Conservation (phyloP, 2,113 vertebrate species). For the Propithecus coquereli region DNA sequence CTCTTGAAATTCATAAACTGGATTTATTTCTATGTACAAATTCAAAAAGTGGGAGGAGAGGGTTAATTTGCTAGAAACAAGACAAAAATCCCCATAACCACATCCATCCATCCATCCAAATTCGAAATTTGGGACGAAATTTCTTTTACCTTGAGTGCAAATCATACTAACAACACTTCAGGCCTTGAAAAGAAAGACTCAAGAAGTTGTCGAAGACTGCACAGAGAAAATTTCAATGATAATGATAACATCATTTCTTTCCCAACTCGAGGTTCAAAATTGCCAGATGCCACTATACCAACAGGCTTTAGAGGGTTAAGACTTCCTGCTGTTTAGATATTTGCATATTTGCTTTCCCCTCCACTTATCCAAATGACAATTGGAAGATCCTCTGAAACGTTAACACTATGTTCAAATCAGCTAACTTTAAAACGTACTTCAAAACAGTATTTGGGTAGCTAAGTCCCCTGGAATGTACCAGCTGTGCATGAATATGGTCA, state of each 20-base stretch:
- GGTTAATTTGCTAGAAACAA: constrained; percentile 29
- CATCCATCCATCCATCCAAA: not conserved
- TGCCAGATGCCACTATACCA: constrained; percentile 18
- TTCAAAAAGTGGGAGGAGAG: not conserved
- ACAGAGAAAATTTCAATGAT: not conserved
- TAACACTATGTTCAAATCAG: constrained; percentile 17
- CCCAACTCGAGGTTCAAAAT: constrained; percentile 26
- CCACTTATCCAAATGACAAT: constrained; percentile 36
- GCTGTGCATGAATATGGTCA: not conserved
- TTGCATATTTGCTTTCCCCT: not conserved
- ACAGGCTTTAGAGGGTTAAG: constrained; percentile 34
- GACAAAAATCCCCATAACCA: not conserved
- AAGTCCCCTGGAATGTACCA: not conserved
- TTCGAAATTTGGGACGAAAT: not conserved
- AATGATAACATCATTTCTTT: constrained; percentile 3
- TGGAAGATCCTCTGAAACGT: constrained; percentile 42
- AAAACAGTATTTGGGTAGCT: not conserved
- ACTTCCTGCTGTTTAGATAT: constrained; percentile 6
- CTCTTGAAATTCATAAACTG: constrained; percentile 23
- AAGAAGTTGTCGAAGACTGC: not conserved
- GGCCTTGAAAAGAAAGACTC: constrained; percentile 36
- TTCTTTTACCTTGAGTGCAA: constrained; percentile 8
- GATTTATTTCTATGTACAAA: constrained; percentile 1
- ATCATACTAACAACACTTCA: constrained; percentile 4
- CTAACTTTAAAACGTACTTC: constrained; percentile 6